Conservation (phyloP, 2,888 invertebrate species). For the Sipha maydis region DNA sequence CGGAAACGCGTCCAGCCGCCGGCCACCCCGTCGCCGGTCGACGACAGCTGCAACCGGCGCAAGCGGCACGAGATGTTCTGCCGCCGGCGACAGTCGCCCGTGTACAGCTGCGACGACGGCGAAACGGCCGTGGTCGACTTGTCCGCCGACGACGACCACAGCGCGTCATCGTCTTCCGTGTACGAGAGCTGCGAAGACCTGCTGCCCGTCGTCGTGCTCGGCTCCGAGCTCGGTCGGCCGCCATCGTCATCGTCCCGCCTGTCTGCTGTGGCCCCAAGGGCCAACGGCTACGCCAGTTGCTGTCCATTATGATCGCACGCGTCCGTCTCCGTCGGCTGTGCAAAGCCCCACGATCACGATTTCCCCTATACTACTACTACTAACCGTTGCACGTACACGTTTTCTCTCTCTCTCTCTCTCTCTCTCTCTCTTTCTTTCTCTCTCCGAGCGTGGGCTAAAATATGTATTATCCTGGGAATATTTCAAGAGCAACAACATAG, state of each 20-base stretch:
- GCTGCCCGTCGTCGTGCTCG: conserved; percentile 30
- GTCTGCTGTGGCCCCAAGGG: not conserved
- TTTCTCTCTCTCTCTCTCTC: too few relatives aligned
- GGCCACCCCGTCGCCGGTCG: not conserved
- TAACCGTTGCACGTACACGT: too few relatives aligned
- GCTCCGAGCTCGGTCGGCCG: not conserved
- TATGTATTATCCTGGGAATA: too few relatives aligned
- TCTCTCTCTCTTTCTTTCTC: too few relatives aligned
- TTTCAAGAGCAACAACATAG: too few relatives aligned
- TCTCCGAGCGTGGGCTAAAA: too few relatives aligned
- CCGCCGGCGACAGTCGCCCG: conserved; percentile 55
- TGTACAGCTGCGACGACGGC: conserved; percentile 44
- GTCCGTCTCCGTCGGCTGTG: not conserved
- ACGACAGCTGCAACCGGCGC: not conserved
- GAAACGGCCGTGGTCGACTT: not conserved
- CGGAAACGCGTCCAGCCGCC: conserved; percentile 23
- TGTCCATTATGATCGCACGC: conserved; percentile 42
- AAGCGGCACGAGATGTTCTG: conserved; percentile 51
- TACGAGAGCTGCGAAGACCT: conserved; percentile 50
- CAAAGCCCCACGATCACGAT: too few relatives aligned
- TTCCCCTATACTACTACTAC: too few relatives aligned
- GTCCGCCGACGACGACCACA: not conserved
- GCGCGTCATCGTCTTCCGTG: conserved; percentile 40
- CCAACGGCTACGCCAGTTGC: conserved; percentile 31
- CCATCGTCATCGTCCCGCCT: conserved; percentile 1